These are phyloP conservation scores for Lasioglossum albipes DNA, from an alignment of 1,140 invertebrate genomes.

Conservation along the genomic window DNA sequence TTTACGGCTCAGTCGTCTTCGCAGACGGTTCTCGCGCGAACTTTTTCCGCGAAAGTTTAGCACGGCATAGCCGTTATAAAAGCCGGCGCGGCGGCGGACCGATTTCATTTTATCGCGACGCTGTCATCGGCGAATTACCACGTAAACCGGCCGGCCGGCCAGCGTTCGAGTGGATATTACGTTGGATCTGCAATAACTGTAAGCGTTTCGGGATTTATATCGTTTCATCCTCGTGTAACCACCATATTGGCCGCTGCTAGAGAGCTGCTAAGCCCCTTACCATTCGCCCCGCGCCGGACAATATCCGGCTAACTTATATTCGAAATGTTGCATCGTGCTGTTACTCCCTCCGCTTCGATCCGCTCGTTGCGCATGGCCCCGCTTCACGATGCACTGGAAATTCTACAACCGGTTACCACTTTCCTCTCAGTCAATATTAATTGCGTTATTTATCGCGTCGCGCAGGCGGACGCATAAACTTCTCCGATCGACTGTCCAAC, in stretches of 20 bases:
- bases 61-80: conserved; percentile 48
- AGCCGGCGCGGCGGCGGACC: conserved; percentile 32
- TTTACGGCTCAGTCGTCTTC: not conserved
- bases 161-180: conserved; percentile 60
- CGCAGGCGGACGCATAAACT: no score
- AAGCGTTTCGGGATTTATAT: conserved; percentile 65
- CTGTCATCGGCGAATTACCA: conserved; percentile 65
- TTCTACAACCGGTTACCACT: conserved; percentile 32
- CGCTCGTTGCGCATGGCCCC: not conserved
- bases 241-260: conserved; percentile 52
- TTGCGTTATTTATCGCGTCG: conserved; percentile 20
- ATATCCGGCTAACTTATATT: conserved; percentile 50
- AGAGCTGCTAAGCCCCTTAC: conserved; percentile 53
- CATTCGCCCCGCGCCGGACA: conserved; percentile 20
- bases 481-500: no score
- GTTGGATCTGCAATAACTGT: conserved; percentile 61
- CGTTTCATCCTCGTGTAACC: conserved; percentile 53
- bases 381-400: conserved; percentile 14
- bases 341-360: not conserved
- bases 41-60: not conserved
- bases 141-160: conserved; percentile 47
- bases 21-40: not conserved
- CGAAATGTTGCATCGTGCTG: conserved; percentile 20
- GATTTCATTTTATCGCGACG: conserved; percentile 62
- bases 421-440: conserved; percentile 42